phyloP scores from a whole-genome alignment of 2,797 vertebrate genomes.

The Myotis daubentonii region DNA sequence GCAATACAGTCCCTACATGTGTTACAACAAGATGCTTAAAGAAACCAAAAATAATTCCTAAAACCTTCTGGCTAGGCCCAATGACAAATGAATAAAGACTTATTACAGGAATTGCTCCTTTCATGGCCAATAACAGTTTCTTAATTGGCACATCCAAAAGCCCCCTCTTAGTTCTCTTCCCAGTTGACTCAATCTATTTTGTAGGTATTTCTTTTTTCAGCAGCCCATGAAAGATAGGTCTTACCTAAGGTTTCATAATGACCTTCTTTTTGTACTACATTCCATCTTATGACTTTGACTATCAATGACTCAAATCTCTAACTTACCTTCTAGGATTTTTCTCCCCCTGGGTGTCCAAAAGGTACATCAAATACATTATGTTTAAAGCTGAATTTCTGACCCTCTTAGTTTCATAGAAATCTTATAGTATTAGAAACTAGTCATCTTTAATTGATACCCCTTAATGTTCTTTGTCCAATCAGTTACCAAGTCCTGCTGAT shows the following conservation, averaged over 20 bases:
- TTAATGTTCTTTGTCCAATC: not conserved
- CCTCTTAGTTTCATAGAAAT: not conserved
- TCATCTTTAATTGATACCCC: not conserved
- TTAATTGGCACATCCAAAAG: not conserved
- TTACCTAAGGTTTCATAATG: not conserved
- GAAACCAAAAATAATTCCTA: too few relatives aligned
- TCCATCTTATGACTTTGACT: not conserved
- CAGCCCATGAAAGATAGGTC: not conserved
- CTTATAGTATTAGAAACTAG: not conserved
- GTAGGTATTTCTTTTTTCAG: not conserved
- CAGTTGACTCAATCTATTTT: not conserved
- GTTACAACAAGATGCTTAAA: not conserved
- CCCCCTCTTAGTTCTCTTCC: not conserved
- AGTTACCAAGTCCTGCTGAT: not conserved
- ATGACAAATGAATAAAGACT: not conserved
- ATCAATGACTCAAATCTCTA: not conserved
- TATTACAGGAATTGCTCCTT: not conserved
- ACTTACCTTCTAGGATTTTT: not conserved
- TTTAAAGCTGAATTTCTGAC: slow-evolving; percentile 26
- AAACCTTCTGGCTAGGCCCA: not conserved
- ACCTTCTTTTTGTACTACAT: not conserved
- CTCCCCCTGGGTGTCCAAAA: not conserved
- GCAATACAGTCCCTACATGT: not conserved
- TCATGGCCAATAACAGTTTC: not conserved
- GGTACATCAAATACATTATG: not conserved